Evolutionary conservation across 2,888 invertebrate species (phyloP), one percentile per base, ranked within the genome.

Genomic region (Imbricaverruca yamaguchii): DNA sequence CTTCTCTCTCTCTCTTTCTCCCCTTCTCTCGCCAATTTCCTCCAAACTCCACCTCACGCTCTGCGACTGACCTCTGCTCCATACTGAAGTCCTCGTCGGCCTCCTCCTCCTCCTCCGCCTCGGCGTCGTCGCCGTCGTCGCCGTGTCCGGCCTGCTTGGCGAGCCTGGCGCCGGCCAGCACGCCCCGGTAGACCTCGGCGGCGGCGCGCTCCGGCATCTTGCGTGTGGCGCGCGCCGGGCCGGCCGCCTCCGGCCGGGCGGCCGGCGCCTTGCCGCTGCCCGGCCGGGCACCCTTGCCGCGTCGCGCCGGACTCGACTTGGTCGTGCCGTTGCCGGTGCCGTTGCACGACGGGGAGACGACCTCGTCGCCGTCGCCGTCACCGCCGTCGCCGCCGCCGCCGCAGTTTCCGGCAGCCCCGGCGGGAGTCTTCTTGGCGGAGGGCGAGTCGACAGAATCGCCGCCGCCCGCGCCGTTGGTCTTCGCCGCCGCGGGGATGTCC

Each of bases 61-160:
- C 39, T 1, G 2, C 39, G 4, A 39, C 79, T 80, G 61, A 80
- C 83, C 55, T 81, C 82, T 74, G 74, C 53, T 74, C 74, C 74
- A 74, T 10, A 61, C 83, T 83, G 67, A 83, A 82, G 55, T 84
- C 84, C 78, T 85, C 84, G 57, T 84, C 82, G 0, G 82, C 81
- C n/a, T 81, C 81, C 59, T 84, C 84, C 61, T 82, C 81, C n/a
- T 77, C 65, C 69, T 74, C 74, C 21, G 53, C 59, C 15, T 59
- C 59, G 15, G 59, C 59, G 39, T 39, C 39, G 13, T 25, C 69
- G 2, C 55, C 74, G 21, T 53, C 74, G 18, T 74, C 53, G 21
- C 8, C 74, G 9, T 55, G 53, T 12, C 74, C 74, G 10, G 74
- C 74, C 53, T 74, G 55, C 18, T 23, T 10, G 23, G 74, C 74